Base-by-base conservation (phyloP, 64 coral and sea anemone species). In the Dendrophyllia cribrosa region DNA sequence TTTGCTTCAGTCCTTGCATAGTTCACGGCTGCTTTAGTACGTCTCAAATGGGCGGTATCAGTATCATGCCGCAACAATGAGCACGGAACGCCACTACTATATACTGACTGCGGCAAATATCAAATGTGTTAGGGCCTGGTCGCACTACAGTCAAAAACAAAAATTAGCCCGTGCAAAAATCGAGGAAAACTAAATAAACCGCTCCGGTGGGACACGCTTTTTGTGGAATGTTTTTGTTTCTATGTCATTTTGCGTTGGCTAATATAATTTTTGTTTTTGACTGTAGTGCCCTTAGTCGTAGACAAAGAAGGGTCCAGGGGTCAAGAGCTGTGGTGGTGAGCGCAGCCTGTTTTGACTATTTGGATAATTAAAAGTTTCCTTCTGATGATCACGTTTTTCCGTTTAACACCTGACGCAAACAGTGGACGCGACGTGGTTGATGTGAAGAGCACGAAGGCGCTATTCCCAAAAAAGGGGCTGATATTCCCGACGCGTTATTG, bases 311-410 rank as follows among this genome's bases (percentile, higher is more conserved):
- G 80, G 80, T 84, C 19, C 47, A 15, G 43, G 61, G 80, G 80
- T 84, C 80, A 84, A 84, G 80, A 84, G 80, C 80, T 50, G 9
- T 45, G 80, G 77, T 80, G 58, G 77, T 59, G 77, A 80, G 56
- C 62, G 62, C 60, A 20, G 62, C 34, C 80, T 84, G 80, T 67
- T 84, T 75, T 63, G 59, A 65, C 59, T 65, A 62, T 83, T 83
- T 84, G 59, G 44, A 84, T 84, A 67, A 84, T 60, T 84, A 84
- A 84, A 84, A 84, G 80, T 84, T 84, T 84, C 80, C 80, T 84
- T 84, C 80, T 61, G 80, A 84, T 84, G 80, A 84, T 84, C 80
- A 45, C 66, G 80, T 68, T 67, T 84, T 84, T 84, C 80, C 80
- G 80, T 84, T 84, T 84, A 84, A 84, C 80, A 84, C 80, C 80